These are phyloP conservation scores for Cryptocheilus praepositus DNA, from an alignment of 2,888 invertebrate species.

Conservation along the genomic window DNA sequence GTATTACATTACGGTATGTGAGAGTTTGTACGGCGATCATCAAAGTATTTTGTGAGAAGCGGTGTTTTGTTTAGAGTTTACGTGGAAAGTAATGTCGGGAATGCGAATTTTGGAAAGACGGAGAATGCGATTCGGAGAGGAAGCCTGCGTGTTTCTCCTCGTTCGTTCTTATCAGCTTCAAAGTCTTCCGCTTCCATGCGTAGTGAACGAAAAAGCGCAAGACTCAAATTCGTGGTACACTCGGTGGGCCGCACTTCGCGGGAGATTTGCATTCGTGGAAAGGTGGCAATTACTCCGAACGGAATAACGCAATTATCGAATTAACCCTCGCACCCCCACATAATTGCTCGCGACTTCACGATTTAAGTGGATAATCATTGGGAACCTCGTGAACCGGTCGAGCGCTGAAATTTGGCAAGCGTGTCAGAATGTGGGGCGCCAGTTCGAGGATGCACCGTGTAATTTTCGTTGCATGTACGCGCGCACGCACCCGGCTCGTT, in stretches of 20 bases:
- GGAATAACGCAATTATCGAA: slow-evolving; percentile 71
- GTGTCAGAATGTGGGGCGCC: slow-evolving; percentile 58
- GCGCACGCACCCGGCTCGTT: slow-evolving; percentile 18
- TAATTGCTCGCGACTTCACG: slow-evolving; percentile 56
- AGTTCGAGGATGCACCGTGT: slow-evolving; percentile 56
- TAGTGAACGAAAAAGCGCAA: too few relatives aligned
- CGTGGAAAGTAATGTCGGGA: too few relatives aligned
- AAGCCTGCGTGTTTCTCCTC: too few relatives aligned
- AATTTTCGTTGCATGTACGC: slow-evolving; percentile 52
- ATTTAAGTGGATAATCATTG: slow-evolving; percentile 71
- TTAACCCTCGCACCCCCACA: slow-evolving; percentile 67
- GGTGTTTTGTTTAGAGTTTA: too few relatives aligned
- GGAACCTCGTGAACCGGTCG: slow-evolving; percentile 56
- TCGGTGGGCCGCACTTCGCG: slow-evolving; percentile 20
- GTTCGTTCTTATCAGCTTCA: too few relatives aligned
- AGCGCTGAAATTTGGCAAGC: slow-evolving; percentile 58
- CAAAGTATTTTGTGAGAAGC: too few relatives aligned
- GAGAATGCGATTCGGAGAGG: too few relatives aligned
- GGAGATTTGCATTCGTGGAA: slow-evolving; percentile 62
- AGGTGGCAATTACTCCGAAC: slow-evolving; percentile 68
- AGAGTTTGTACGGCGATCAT: too few relatives aligned
- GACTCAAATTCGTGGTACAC: neutral
- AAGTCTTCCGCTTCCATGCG: too few relatives aligned
- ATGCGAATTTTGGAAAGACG: too few relatives aligned
- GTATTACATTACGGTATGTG: too few relatives aligned